phyloP scores from a whole-genome alignment of 2,113 vertebrate genomes.

The Mixornis gularis region DNA sequence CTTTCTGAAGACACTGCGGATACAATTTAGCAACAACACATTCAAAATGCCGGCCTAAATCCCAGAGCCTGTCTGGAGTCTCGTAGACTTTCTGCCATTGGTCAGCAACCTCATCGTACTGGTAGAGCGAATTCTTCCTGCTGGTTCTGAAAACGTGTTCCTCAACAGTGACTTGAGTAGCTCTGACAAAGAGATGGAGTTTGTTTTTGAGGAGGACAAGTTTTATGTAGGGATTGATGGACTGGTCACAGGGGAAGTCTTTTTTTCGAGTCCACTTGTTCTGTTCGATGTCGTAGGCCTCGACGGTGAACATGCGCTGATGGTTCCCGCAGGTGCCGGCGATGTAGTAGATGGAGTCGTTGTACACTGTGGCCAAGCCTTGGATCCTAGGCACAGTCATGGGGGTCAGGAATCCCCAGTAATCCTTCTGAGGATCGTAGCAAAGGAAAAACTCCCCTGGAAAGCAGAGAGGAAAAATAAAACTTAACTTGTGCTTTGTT shows the following conservation, averaged over 20 bases:
- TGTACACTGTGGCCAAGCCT: constrained; percentile 89
- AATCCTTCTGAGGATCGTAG: constrained; percentile 94
- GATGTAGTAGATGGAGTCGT: constrained; percentile 93
- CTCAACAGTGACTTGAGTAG: constrained; percentile 97
- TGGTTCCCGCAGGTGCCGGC: constrained; percentile 95
- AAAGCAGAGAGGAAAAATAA: constrained; percentile 10
- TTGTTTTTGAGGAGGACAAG: constrained; percentile 88
- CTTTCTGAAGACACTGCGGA: constrained; percentile 99
- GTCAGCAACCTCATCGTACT: constrained; percentile 89
- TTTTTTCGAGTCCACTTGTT: constrained; percentile 89
- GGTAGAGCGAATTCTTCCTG: constrained; percentile 97
- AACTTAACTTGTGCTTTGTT: not conserved
- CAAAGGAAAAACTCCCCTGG: constrained; percentile 97
- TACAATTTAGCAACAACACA: constrained; percentile 98
- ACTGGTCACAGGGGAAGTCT: constrained; percentile 94
- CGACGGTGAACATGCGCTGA: constrained; percentile 94
- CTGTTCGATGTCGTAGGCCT: constrained; percentile 93
- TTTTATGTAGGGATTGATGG: constrained; percentile 95
- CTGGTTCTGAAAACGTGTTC: constrained; percentile 98
- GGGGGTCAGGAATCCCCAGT: constrained; percentile 92
- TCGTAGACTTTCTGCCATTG: constrained; percentile 94
- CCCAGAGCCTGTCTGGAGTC: constrained; percentile 97
- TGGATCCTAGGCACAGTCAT: constrained; percentile 94
- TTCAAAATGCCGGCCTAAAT: constrained; percentile 98
- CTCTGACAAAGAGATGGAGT: constrained; percentile 93